These are phyloP conservation scores for Eufriesea mexicana DNA, from an alignment of 1,140 invertebrate genomes.

Conservation along the genomic window DNA sequence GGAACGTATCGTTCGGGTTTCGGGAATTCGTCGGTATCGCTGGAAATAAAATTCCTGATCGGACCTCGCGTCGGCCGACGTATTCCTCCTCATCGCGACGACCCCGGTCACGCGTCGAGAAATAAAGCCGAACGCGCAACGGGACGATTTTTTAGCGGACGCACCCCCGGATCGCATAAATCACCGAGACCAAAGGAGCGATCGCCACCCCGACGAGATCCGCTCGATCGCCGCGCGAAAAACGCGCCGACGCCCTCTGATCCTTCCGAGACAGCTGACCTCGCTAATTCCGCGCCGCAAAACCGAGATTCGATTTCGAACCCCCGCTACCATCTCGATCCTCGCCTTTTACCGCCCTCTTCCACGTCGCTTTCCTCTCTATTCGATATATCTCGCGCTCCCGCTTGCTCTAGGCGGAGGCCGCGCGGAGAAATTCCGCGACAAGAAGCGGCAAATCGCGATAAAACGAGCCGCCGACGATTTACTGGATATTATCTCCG, in stretches of 20 bases:
- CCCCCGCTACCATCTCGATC: constrained; percentile 19
- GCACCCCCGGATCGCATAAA: constrained; percentile 11
- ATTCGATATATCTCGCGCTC: too few relatives aligned
- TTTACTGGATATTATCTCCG: constrained; percentile 76
- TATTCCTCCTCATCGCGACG: neutral
- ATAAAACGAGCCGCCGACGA: constrained; percentile 66
- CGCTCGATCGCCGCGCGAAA: neutral
- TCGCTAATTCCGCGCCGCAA: constrained; percentile 40
- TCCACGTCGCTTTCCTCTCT: neutral
- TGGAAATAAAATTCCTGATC: constrained; percentile 40
- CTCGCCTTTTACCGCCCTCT: neutral
- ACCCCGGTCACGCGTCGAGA: neutral
- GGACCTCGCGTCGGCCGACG: neutral
- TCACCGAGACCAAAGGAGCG: neutral
- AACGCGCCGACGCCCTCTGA: neutral
- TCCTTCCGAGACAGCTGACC: constrained; percentile 41
- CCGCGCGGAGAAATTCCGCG: neutral
- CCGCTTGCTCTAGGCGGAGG: neutral
- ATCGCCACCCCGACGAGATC: neutral
- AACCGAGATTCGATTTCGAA: constrained; percentile 57
- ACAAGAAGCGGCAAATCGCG: constrained; percentile 49
- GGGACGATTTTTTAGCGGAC: constrained; percentile 19
- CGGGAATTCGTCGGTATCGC: neutral
- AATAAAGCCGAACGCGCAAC: constrained; percentile 8
- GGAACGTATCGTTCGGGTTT: constrained; percentile 25